Conservation (phyloP, 1,140 invertebrate species). For the Halyomorpha halys region DNA sequence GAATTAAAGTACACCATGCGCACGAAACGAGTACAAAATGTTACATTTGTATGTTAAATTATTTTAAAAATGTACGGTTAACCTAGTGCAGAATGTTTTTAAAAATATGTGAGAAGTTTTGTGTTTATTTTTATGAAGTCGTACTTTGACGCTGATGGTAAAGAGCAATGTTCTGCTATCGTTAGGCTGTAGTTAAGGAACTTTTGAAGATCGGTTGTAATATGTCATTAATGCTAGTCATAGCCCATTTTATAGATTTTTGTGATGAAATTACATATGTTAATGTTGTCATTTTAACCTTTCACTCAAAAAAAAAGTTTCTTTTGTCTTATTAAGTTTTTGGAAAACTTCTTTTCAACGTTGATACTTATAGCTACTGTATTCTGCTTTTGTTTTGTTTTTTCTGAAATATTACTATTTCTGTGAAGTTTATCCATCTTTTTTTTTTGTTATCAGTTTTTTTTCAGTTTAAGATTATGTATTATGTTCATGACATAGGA, state of each 20-base stretch:
- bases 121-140: neutral
- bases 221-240: conserved; percentile 4
- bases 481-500: too few relatives aligned
- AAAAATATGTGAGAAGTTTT: too few relatives aligned
- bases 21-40: conserved; percentile 18
- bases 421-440: too few relatives aligned
- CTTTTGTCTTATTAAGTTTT: neutral
- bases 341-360: neutral
- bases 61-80: conserved; percentile 13
- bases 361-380: neutral
- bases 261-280: neutral
- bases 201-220: neutral
- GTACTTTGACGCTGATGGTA: neutral
- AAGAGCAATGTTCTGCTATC: neutral
- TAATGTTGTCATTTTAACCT: neutral
- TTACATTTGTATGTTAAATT: conserved; percentile 23
- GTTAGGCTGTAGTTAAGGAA: neutral
- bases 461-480: too few relatives aligned
- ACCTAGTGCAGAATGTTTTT: conserved; percentile 2
- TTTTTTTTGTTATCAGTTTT: too few relatives aligned
- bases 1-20: neutral
- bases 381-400: neutral
- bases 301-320: neutral
- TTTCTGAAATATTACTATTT: neutral
- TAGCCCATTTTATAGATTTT: conserved; percentile 3